phyloP scores from a whole-genome alignment of 2,797 vertebrate species.

The Diplodus sargus region DNA sequence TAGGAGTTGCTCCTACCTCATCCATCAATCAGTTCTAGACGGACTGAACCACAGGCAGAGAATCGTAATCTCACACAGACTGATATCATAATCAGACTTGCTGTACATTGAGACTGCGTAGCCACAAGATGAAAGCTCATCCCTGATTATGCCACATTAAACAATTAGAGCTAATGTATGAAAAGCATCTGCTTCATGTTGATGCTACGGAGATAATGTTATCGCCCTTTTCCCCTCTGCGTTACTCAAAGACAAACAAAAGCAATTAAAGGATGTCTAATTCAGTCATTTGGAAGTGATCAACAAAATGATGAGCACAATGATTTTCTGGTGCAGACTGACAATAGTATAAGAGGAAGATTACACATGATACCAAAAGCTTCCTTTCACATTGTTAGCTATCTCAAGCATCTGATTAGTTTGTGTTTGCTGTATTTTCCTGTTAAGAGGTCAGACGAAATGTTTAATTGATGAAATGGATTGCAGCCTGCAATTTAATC shows the following conservation, averaged over 20 bases:
- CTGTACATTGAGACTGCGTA: constrained; percentile 11
- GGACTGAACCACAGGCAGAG: neutral
- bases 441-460: constrained; percentile 8
- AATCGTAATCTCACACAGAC: neutral
- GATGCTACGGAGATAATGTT: constrained; percentile 37
- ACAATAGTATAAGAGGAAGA: constrained; percentile 39
- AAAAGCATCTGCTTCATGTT: constrained; percentile 42
- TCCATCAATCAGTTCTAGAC: neutral
- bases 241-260: constrained; percentile 45
- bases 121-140: constrained; percentile 51
- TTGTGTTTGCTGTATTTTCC: constrained; percentile 22
- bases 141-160: constrained; percentile 50
- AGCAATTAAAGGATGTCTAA: constrained; percentile 36
- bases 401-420: constrained; percentile 19
- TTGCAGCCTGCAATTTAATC: neutral
- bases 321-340: constrained; percentile 21
- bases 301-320: constrained; percentile 33
- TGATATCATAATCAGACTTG: neutral
- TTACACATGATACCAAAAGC: constrained; percentile 32
- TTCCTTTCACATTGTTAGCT: constrained; percentile 7
- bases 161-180: constrained; percentile 45
- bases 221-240: constrained; percentile 22
- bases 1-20: neutral
- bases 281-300: constrained; percentile 61
- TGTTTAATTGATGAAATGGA: constrained; percentile 6